Evolutionary conservation across 2,888 invertebrate species (phyloP).

Genomic region (Dendrolimus pini): DNA sequence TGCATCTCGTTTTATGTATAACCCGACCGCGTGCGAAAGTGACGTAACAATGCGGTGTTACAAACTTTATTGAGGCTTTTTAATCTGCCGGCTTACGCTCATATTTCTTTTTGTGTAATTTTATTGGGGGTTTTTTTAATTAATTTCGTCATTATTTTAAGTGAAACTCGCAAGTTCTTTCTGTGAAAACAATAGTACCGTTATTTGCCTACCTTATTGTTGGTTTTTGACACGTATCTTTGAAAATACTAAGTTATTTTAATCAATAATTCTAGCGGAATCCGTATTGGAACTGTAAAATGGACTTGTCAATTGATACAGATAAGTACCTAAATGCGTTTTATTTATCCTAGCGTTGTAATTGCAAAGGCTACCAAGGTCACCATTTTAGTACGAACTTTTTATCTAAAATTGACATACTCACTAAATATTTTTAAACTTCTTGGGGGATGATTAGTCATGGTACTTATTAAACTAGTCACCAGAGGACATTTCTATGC

Average conservation of each 20-base stretch:
- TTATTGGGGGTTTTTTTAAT: slow-evolving; percentile 15
- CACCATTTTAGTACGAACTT: too few relatives aligned
- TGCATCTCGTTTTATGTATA: slow-evolving; percentile 48
- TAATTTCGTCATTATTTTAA: slow-evolving; percentile 1
- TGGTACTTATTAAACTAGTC: too few relatives aligned
- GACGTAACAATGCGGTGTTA: slow-evolving; percentile 49
- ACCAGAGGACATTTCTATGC: too few relatives aligned
- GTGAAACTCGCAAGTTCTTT: slow-evolving; percentile 5
- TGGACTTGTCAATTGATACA: too few relatives aligned
- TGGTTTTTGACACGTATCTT: not conserved
- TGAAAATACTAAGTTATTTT: not conserved
- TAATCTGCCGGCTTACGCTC: slow-evolving; percentile 43
- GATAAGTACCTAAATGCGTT: too few relatives aligned
- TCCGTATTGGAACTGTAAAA: too few relatives aligned
- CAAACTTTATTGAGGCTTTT: slow-evolving; percentile 32
- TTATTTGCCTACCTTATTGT: not conserved
- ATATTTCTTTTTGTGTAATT: slow-evolving; percentile 36
- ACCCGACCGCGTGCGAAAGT: slow-evolving; percentile 50
- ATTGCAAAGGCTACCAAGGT: too few relatives aligned
- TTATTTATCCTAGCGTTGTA: too few relatives aligned
- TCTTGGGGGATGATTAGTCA: too few relatives aligned
- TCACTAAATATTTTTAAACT: too few relatives aligned
- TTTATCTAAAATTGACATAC: too few relatives aligned
- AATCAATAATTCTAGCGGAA: not conserved
- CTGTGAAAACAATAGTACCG: slow-evolving; percentile 2